Base-by-base conservation (phyloP, 35 echinoderm and acorn worm species). In the Apostichopus californicus region DNA sequence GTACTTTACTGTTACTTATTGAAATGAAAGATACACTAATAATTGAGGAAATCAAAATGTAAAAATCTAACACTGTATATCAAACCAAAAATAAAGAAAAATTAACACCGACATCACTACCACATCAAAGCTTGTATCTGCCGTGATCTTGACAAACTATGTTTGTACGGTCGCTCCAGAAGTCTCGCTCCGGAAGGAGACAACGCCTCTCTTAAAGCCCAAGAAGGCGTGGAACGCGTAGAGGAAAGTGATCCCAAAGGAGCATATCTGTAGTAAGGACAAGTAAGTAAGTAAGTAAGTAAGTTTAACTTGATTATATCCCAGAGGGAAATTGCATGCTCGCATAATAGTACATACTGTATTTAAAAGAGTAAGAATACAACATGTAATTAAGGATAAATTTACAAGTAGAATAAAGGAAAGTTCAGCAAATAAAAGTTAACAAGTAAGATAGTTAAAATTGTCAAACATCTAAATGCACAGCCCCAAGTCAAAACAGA, bases 181-280 rank as follows among this genome's bases (percentile, higher is more conserved):
- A 12, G 80, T 46, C 80, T 82, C 23, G 25, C 23, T 6, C 0
- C 25, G 21, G 80, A 82, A 55, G 55, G 55, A 53, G 7, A 82
- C 55, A 22, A 82, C 80, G 11, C 80, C 80, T 55, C 55, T 82
- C 20, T 82, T 82, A 26, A 82, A 82, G 15, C 34, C 46, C 28
- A 82, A 82, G 80, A 82, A 82, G n/a, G 80, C 80, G 9, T 82
- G 80, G 25, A 82, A 82, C 46, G n/a, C 9, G 18, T 82, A 82
- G 4, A 82, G 80, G 11, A 22, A 22, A n/a, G 22, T 82, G 1
- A 82, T 82, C 80, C 8, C 80, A 82, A 82, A 14, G 15, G 80
- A 53, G 5, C 26, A 57, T 9, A 82, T 55, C 80, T 82, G 80
- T 24, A 82, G 28, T 13, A 46, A 6, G 18, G 23, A 82, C 8